Base-by-base conservation (phyloP, 2,888 invertebrate genomes). In the Pristionchus maxplancki region DNA sequence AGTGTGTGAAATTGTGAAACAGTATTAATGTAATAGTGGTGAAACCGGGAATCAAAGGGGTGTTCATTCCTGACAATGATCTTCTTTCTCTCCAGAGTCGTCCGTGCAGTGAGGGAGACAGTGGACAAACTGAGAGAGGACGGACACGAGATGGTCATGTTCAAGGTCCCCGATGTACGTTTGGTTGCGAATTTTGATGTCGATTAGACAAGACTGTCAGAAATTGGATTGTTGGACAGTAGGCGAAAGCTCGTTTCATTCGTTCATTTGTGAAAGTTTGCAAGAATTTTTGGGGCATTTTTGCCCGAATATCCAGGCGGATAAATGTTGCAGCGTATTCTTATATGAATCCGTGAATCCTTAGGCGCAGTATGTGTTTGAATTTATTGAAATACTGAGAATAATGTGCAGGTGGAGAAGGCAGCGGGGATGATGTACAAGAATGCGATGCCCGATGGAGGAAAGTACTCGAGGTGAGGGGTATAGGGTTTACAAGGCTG, bases 381-480 rank as follows among this genome's bases (percentile, higher is more conserved):
- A n/a, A 44, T 34, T 20, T n/a, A n/a, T n/a, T n/a, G n/a, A n/a
- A n/a, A n/a, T n/a, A n/a, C n/a, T n/a, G 28, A 9, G 48, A 4
- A 78, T 48, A n/a, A 31, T 78, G 11, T 34, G 34, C 64, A 86
- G 74, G 74, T 74, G n/a, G 71, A 87, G 37, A 34, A 53, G n/a
- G 88, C 88, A 8, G 93, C 92, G 13, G 62, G 44, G 20, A 67
- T 91, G 74, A 88, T 90, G 74, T 91, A 84, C 88, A 91, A 93
- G 91, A 91, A 91, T 64, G 88, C 94, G 44, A 88, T 93, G 90
- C 90, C 93, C 13, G 94, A 94, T 64, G 91, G 92, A 34, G 94
- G 93, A 34, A 90, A 89, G 24, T 94, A 91, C 89, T 90, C 92
- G 48, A 86, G 89, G 86, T 87, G 85, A 85, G 78, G 4, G 78